Evolutionary conservation across 2,888 invertebrate genomes (phyloP).

Genomic region (Zygaena filipendulae): DNA sequence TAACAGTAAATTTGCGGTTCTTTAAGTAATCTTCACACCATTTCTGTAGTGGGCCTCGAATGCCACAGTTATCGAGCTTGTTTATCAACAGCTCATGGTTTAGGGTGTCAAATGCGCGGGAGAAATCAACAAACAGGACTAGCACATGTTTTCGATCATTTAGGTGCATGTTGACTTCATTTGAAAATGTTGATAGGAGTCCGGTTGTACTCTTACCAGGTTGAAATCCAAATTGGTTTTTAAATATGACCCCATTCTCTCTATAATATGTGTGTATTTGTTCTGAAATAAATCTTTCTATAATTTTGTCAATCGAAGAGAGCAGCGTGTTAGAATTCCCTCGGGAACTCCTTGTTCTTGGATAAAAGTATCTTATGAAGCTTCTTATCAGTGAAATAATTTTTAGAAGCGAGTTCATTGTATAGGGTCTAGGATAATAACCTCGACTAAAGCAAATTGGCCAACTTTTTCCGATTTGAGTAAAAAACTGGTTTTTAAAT

Average conservation of each 20-base stretch:
- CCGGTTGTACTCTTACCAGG: slow-evolving; percentile 4
- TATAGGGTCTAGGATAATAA: too few relatives aligned
- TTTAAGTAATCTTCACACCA: slow-evolving; percentile 13
- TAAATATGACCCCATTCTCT: slow-evolving; percentile 4
- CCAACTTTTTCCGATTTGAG: too few relatives aligned
- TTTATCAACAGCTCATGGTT: slow-evolving; percentile 10
- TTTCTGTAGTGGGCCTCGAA: slow-evolving; percentile 10
- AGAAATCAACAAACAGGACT: slow-evolving; percentile 13
- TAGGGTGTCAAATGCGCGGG: too few relatives aligned
- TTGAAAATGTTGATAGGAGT: slow-evolving; percentile 13
- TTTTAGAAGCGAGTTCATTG: too few relatives aligned
- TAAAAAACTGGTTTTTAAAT: too few relatives aligned
- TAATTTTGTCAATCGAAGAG: slow-evolving; percentile 15
- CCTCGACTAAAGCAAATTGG: too few relatives aligned
- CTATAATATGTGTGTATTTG: slow-evolving; percentile 11
- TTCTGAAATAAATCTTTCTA: slow-evolving; percentile 10
- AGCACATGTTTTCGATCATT: slow-evolving; percentile 13
- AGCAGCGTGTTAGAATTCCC: too few relatives aligned
- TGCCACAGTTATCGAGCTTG: slow-evolving; percentile 10
- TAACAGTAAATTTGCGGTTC: slow-evolving; percentile 10
- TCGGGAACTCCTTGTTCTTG: too few relatives aligned
- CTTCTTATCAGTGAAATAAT: too few relatives aligned
- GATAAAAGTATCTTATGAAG: too few relatives aligned
- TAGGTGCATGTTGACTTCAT: slow-evolving; percentile 12
- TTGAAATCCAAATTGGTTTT: slow-evolving; percentile 11